phyloP scores from a whole-genome alignment of 2,888 invertebrate genomes.

The Lithophane leautieri region DNA sequence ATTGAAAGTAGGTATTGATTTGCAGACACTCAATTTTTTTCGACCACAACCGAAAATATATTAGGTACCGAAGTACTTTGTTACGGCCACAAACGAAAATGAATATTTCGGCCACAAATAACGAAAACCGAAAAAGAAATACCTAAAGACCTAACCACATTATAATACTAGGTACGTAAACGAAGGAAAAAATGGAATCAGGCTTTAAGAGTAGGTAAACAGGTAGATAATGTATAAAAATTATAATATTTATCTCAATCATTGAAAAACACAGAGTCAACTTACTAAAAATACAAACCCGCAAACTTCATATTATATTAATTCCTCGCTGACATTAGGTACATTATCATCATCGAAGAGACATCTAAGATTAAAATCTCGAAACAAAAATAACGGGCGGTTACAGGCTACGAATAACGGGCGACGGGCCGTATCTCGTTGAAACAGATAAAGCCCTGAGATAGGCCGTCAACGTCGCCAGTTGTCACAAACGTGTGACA shows the following conservation, averaged over 20 bases:
- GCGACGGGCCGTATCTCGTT: constrained; percentile 61
- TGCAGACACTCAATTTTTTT: too few relatives aligned
- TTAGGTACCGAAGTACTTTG: too few relatives aligned
- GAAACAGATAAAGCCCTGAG: constrained; percentile 72
- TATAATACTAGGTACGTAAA: too few relatives aligned
- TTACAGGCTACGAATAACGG: constrained; percentile 41
- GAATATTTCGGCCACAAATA: background rate
- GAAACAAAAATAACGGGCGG: constrained; percentile 72
- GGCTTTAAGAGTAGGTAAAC: background rate
- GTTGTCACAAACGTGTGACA: constrained; percentile 74
- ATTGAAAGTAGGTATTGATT: too few relatives aligned
- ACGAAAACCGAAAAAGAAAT: too few relatives aligned
- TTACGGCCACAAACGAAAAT: background rate
- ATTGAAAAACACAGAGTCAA: background rate
- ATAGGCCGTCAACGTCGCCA: constrained; percentile 69
- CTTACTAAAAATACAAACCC: constrained; percentile 17
- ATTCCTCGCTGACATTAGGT: constrained; percentile 45
- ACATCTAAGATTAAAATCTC: constrained; percentile 75
- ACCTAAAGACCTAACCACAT: too few relatives aligned
- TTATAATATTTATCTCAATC: background rate
- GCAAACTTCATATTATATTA: constrained; percentile 42
- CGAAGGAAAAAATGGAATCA: background rate
- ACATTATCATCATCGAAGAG: constrained; percentile 53
- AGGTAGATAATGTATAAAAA: background rate
- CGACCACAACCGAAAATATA: too few relatives aligned